A percentile compares a stretch with the other conserved stretches of the same genome.
phyloP scores from a whole-genome alignment of 1,140 invertebrate species.

The Ostrea denselamellosa region DNA sequence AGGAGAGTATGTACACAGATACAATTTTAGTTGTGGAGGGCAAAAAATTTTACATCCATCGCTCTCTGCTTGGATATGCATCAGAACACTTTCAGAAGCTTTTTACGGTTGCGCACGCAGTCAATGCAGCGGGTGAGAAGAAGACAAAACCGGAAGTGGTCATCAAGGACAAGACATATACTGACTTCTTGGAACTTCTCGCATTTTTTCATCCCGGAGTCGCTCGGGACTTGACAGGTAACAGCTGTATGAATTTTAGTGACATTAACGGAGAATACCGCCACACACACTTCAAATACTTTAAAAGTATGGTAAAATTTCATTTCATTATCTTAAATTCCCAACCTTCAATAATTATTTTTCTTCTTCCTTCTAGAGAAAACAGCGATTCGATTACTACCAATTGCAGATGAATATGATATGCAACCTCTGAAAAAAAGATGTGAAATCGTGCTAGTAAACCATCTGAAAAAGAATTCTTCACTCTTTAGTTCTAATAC shows the following conservation, averaged over 20 bases:
- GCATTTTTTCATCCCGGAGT: constrained; percentile 1
- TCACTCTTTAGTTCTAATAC: not conserved
- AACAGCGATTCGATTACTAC: constrained; percentile 43
- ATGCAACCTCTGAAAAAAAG: constrained; percentile 43
- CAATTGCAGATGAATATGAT: constrained; percentile 43
- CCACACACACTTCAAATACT: not conserved
- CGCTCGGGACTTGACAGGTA: constrained; percentile 3
- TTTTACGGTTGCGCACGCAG: not conserved
- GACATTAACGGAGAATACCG: not conserved
- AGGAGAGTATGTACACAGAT: constrained; percentile 13
- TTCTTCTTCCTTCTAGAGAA: constrained; percentile 38
- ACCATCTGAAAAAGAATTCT: constrained; percentile 32
- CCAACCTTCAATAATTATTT: not conserved
- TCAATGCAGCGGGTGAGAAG: not conserved
- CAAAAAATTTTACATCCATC: constrained; percentile 11
- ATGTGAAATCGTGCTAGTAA: constrained; percentile 42
- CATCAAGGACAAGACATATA: constrained; percentile 2
- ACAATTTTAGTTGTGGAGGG: constrained; percentile 25
- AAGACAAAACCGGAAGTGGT: not conserved
- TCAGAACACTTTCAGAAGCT: constrained; percentile 30
- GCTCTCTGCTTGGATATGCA: constrained; percentile 5
- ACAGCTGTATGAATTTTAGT: not conserved
- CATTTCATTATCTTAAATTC: too few species aligned
- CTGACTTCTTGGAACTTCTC: constrained; percentile 23
- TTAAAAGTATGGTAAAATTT: not conserved